Evolutionary conservation across 2,888 invertebrate species (phyloP), one percentile per base, ranked within the genome.

Genomic region (Lycocerus yunnanus): DNA sequence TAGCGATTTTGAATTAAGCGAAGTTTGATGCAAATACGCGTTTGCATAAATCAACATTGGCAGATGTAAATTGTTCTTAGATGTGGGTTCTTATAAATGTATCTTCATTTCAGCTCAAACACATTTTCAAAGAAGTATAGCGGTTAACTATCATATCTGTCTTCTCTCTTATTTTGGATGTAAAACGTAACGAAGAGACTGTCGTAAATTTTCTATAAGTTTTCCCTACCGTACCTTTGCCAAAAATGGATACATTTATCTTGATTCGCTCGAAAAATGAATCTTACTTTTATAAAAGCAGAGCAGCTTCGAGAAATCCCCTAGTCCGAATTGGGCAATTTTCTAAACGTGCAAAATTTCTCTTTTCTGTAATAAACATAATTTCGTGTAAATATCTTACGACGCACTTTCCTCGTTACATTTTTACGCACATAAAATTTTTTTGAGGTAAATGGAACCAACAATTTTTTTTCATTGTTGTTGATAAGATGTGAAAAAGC

Each of bases 241-340:
- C 75, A 75, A 75, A 75, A 75, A 75, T 72, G 72, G 75, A 70
- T 72, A 71, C 75, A 75, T 75, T 75, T 75, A 75, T 75, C 75
- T 75, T 75, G 75, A 75, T 75, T 75, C 72, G 43, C 75, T 75
- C 75, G 69, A 72, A 75, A 75, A 75, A 72, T 75, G 75, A 75
- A 75, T 75, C 75, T 75, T 72, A 75, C 72, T 75, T 75, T 72
- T 72, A 72, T 75, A 72, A 67, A 75, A 68, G 75, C 60, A 70
- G 74, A 66, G 66, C 21, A 66, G 72, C 71, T 71, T 61, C 58
- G 66, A 60, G 66, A 72, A 75, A 74, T 71, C 72, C 75, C 69
- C 71, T 68, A 71, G 71, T 65, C 75, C 71, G 70, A 74, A 74
- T 74, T 74, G 71, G 71, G 68, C 72, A 75, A 75, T 75, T 72